phyloP scores from a whole-genome alignment of 1,140 invertebrate species.

The Hestina assimilis region DNA sequence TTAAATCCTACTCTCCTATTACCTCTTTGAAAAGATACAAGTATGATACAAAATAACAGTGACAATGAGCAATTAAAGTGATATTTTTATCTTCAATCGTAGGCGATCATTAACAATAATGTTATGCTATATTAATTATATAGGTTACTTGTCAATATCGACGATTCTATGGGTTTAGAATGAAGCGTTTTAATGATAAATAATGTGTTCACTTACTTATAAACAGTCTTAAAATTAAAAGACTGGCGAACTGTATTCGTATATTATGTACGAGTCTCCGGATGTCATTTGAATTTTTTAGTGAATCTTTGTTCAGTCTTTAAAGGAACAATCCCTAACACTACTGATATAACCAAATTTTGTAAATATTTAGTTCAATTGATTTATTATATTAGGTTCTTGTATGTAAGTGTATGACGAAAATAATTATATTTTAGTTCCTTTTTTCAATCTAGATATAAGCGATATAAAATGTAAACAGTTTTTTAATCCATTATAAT shows the following conservation, averaged over 20 bases:
- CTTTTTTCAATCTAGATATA: constrained; percentile 4
- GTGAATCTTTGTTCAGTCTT: neutral
- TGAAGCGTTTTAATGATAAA: neutral
- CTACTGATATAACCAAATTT: constrained; percentile 39
- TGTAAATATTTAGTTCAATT: constrained; percentile 69
- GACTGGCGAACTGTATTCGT: constrained; percentile 1
- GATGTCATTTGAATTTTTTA: neutral
- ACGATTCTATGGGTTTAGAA: too few species aligned
- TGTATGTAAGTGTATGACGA: constrained; percentile 55
- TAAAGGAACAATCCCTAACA: neutral
- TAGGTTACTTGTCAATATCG: neutral
- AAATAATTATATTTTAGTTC: constrained; percentile 17
- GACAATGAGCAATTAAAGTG: too few species aligned
- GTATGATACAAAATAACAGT: too few species aligned
- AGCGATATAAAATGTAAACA: neutral
- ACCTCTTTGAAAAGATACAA: neutral
- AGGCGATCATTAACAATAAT: neutral
- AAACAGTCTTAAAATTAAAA: neutral
- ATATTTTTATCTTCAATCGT: too few species aligned
- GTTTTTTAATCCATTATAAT: constrained; percentile 1
- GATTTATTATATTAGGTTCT: constrained; percentile 41
- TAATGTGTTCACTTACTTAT: constrained; percentile 17
- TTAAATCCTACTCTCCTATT: neutral
- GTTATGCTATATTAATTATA: too few species aligned
- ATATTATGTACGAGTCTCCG: constrained; percentile 7